Percentiles rank a stretch among this genome's conserved stretches.
Conservation (phyloP, 2,113 vertebrate species). For the Misgurnus mizolepis region DNA sequence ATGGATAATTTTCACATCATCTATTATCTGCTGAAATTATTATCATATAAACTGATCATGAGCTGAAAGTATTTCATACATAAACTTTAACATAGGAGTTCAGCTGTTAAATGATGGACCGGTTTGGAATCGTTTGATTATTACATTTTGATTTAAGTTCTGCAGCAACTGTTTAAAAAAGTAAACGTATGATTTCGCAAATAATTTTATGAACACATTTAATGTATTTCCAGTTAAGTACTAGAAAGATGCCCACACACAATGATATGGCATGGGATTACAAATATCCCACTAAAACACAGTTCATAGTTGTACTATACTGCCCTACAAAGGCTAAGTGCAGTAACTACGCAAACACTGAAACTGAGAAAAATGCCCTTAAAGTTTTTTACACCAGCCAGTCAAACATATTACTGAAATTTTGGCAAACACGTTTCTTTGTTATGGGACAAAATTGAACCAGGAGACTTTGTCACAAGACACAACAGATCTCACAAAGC, state of each 20-base stretch:
- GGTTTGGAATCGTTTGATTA: not conserved
- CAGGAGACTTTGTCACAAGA: too few species aligned
- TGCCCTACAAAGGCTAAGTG: too few species aligned
- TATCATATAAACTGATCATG: not conserved
- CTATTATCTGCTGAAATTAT: not conserved
- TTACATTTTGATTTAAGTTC: not conserved
- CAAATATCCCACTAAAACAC: not conserved
- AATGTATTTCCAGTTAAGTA: too few species aligned
- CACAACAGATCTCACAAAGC: too few species aligned
- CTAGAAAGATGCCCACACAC: not conserved
- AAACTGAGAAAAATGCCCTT: too few species aligned
- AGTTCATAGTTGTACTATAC: too few species aligned
- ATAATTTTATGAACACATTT: too few species aligned
- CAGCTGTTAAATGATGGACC: not conserved
- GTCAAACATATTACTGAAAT: too few species aligned
- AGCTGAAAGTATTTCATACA: not conserved
- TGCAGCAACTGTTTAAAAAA: constrained; percentile 9
- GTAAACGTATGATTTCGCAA: not conserved
- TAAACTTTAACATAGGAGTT: not conserved
- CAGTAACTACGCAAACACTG: too few species aligned
- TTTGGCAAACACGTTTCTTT: too few species aligned
- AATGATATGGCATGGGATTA: not conserved
- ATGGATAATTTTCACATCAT: constrained; percentile 3
- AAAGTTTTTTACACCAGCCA: too few species aligned
- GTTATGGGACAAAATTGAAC: too few species aligned